Conservation (phyloP, 2,797 vertebrate genomes). For the Rhabdophis nuchalis region DNA sequence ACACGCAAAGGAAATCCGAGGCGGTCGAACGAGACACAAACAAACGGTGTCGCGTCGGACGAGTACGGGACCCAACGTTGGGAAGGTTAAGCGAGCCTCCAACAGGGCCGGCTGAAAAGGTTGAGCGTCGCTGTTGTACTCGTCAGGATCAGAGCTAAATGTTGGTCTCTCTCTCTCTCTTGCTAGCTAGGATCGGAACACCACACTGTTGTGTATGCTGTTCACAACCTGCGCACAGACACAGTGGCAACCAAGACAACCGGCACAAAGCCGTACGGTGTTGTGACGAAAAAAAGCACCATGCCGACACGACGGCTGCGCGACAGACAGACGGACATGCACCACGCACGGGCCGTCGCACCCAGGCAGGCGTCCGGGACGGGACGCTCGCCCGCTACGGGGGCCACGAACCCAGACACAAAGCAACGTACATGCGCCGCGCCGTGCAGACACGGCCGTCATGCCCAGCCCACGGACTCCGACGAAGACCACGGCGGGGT, state of each 20-base stretch:
- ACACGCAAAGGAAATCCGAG: background rate
- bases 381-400: rapidly evolving
- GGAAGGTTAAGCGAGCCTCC: too few species aligned
- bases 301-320: too few species aligned
- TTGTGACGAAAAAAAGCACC: background rate
- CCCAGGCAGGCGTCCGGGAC: rapidly evolving
- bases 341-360: background rate
- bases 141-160: background rate
- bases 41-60: too few species aligned
- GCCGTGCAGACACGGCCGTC: background rate
- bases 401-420: background rate
- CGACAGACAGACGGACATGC: background rate
- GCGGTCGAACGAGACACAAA: background rate
- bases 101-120: too few species aligned
- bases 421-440: background rate
- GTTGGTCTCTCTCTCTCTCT: too few species aligned
- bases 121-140: too few species aligned
- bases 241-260: background rate
- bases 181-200: too few species aligned
- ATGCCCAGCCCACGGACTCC: background rate
- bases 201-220: background rate
- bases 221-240: too few species aligned
- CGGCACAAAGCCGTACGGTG: background rate
- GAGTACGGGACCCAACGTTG: rapidly evolving
- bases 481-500: background rate